Evolutionary conservation across 37 sponge, comb jelly and placozoan species (phyloP), one percentile per base, ranked within the genome.

Genomic region (Eunapius fragilis): DNA sequence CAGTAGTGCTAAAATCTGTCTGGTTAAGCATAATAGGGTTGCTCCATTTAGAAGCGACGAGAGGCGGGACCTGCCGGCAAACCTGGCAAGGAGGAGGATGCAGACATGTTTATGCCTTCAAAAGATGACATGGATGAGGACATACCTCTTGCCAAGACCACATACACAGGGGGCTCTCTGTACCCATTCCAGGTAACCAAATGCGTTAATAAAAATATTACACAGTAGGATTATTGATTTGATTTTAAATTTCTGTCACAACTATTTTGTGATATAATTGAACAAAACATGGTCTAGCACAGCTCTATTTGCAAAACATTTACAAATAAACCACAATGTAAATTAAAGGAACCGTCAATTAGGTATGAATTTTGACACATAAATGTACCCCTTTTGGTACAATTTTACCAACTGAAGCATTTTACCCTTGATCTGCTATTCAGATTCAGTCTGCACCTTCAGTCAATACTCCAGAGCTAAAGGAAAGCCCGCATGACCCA

Each of bases 361-460:
- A n/a, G n/a, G n/a, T n/a, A n/a, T n/a, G n/a, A n/a, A n/a, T n/a
- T n/a, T n/a, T n/a, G n/a, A n/a, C n/a, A n/a, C n/a, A n/a, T n/a
- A n/a, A n/a, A n/a, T n/a, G n/a, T n/a, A n/a, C n/a, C n/a, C n/a
- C n/a, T n/a, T n/a, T n/a, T n/a, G n/a, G n/a, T n/a, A n/a, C n/a
- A n/a, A n/a, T n/a, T n/a, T n/a, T n/a, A n/a, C n/a, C n/a, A n/a
- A n/a, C n/a, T n/a, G n/a, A n/a, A n/a, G n/a, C n/a, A n/a, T 45
- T 45, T 9, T 9, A 10, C 58, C 17, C 17, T 5, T 13, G 10
- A 14, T 30, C 25, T 78, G 37, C 25, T 47, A 25, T 69, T 32
- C 71, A 92, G 92, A 89, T 93, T 5, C 89, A 93, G 69, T 82
- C 89, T 35, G 93, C 93, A 26, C 93, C 93, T 23, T 35, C 70